Base-by-base conservation (phyloP, 2,113 vertebrate species). In the Austrofundulus limnaeus region DNA sequence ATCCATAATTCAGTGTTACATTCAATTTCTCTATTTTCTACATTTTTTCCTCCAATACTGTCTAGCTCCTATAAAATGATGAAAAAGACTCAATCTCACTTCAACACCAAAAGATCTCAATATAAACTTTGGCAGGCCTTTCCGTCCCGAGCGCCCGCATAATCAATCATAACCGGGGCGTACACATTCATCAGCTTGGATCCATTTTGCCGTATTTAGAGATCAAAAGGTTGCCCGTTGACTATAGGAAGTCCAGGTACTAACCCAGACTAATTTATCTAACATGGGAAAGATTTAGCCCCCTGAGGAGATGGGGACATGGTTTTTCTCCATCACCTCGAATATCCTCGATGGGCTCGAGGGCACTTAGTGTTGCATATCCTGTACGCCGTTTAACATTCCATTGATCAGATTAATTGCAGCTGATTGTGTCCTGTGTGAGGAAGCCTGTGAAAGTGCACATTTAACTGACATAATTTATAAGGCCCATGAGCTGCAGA, bases 201-300 rank as follows among this genome's bases (percentile, higher is more conserved):
- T 88, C 88, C 83, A 90, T 90, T 90, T 90, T 86, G 86, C 75
- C 20, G 78, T 87, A 82, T 85, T 88, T 90, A 88, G 82, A 90
- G 86, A 90, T 90, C 88, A 90, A 90, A 90, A 90, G 88, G 88
- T 90, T 86, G 82, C 48, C 17, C 77, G 85, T 85, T 91, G 88
- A 90, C 88, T 88, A 89, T 88, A 92, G 91, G 92, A 90, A 94
- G 93, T 94, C 88, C 90, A 91, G 92, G 94, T 88, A 89, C 85
- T 92, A 83, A 91, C 91, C 88, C 86, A 88, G 83, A 76, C 93
- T 94, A 95, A 95, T 92, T 89, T 91, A 92, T 92, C 94, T 90
- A 94, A 95, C 95, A 92, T 97, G 94, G 93, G 90, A 82, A 86
- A 87, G 85, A 86, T 92, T 91, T 89, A 64, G 74, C 77, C 87